Base-by-base conservation (phyloP, 2,888 invertebrate species). In the Drymonia ruficornis region DNA sequence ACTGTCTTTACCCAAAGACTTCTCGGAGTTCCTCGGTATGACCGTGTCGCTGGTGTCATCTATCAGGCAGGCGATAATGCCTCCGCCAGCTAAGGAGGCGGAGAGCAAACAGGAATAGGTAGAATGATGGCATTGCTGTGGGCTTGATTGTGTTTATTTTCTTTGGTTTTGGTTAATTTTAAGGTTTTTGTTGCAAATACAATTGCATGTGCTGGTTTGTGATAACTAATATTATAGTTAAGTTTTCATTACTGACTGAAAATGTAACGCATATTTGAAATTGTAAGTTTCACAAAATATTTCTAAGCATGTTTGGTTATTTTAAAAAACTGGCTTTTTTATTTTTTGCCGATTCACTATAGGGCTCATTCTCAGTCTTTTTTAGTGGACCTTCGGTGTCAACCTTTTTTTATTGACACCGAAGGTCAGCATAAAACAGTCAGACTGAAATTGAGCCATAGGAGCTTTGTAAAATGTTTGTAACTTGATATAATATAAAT, bases 1-100 rank as follows among this genome's bases (percentile, higher is more conserved):
- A 70, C 76, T 95, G 66, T 93, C 93, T 82, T 76, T 95, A 45
- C 95, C 95, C 18, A 91, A 93, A 73, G 93, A 93, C 76, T 87
- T 95, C 59, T 93, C 94, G 47, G 95, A 95, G 74, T 86, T 94
- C 57, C 73, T 87, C 51, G 89, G 91, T 59, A 70, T 94, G 80
- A 83, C 87, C 1, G 74, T 81, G 48, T 90, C 88, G 31, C 58
- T 92, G 70, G 93, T 84, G 36, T 83, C 86, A 1, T 84, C 91
- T 28, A 76, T 89, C 62, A 89, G 87, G 72, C 88, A 89, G 72
- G 87, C 87, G 7, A 78, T 93, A 56, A 91, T 90, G 91, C 93
- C 93, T 8, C 92, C 93, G 36, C 90, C 93, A 18, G 59, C 78
- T 53, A 87, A 88, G 66, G 86, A 84, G 48, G 86, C 80, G 50